Evolutionary conservation across 2,888 invertebrate genomes (phyloP), one percentile per base, ranked within the genome.

Genomic region (Watsonalla binaria): DNA sequence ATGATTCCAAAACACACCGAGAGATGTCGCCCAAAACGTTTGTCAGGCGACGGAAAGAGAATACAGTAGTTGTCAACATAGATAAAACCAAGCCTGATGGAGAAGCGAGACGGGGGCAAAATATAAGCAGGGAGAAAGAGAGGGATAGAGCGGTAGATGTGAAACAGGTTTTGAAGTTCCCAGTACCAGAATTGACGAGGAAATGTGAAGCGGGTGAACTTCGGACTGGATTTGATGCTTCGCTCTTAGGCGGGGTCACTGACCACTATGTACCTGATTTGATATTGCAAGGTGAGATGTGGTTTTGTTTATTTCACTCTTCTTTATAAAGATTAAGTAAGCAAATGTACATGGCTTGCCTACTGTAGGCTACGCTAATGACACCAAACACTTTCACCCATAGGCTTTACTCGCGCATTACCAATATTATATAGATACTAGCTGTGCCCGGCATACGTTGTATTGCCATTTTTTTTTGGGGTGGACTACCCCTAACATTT

Each of bases 261-360:
- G 93, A 94, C 72, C 93, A 93, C 70, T 95, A 95, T 78, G 92
- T 94, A 76, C 92, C 95, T 69, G 94, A 95, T 88, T 93, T 96
- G 92, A 93, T 95, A 59, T 89, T 96, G 70, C 96, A 96, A 90
- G 95, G 93, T 86, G 57, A 78, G 63, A 4, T 33, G 51, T 46
- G 6, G n/a, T 6, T n/a, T 47, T 45, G 49, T 24, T 24, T 24
- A 24, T 24, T 24, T n/a, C n/a, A n/a, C n/a, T n/a, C n/a, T n/a
- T n/a, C n/a, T n/a, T n/a, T n/a, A n/a, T n/a, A n/a, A n/a, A n/a
- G n/a, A n/a, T n/a, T n/a, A n/a, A n/a, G n/a, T n/a, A n/a, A n/a
- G n/a, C n/a, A n/a, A n/a, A n/a, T n/a, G n/a, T n/a, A n/a, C n/a
- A n/a, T n/a, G n/a, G n/a, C n/a, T n/a, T n/a, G n/a, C n/a, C n/a